Conservation (phyloP, 37 sponge, comb jelly and placozoan species). For the Theonella swinhoei region DNA sequence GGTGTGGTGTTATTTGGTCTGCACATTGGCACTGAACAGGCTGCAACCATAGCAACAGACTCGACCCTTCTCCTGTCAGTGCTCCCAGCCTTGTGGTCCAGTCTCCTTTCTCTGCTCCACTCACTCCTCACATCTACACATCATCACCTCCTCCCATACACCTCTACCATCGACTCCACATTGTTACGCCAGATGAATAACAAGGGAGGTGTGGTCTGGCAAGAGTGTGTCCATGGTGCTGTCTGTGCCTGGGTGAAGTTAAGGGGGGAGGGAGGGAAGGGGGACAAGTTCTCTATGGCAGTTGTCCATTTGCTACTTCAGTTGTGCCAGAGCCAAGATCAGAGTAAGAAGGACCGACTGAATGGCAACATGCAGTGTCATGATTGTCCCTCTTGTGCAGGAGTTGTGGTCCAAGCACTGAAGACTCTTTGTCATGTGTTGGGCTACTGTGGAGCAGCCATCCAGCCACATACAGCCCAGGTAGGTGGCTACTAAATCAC, state of each 20-base stretch:
- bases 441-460: too few relatives aligned
- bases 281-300: background rate
- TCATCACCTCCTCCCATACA: constrained; percentile 27
- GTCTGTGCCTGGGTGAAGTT: constrained; percentile 19
- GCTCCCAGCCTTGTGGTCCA: constrained; percentile 15
- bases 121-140: constrained; percentile 8
- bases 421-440: background rate
- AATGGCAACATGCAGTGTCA: background rate
- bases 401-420: too few relatives aligned
- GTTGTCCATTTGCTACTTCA: background rate
- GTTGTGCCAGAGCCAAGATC: background rate
- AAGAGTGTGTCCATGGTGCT: background rate
- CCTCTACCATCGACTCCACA: constrained; percentile 7
- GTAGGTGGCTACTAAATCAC: too few relatives aligned
- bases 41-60: background rate
- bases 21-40: constrained; percentile 7
- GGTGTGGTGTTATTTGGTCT: constrained; percentile 12
- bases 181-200: constrained; percentile 2
- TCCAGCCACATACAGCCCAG: too few relatives aligned
- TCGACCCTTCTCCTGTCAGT: background rate
- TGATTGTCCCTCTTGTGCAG: too few relatives aligned
- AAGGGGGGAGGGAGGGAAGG: constrained; percentile 4
- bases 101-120: constrained; percentile 14
- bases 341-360: background rate
- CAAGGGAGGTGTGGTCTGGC: background rate